Evolutionary conservation across 2,888 invertebrate genomes (phyloP).

Genomic region (Acanthacorydalis orientalis): DNA sequence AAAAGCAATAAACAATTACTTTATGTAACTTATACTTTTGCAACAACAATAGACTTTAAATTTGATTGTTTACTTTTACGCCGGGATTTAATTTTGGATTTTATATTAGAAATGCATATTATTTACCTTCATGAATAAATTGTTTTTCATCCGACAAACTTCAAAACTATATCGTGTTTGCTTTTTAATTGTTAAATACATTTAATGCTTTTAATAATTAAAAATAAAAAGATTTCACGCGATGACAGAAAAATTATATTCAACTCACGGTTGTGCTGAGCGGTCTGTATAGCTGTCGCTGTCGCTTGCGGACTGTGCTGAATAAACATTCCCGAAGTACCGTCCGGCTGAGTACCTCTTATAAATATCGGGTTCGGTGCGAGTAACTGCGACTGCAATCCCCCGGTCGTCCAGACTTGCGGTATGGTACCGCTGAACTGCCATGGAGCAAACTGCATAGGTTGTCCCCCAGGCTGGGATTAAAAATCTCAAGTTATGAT

Average conservation of each 20-base stretch:
- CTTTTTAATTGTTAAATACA: neutral
- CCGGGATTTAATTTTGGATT: too few relatives aligned
- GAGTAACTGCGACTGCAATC: constrained; percentile 50
- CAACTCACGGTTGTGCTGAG: constrained; percentile 47
- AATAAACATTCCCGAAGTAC: constrained; percentile 60
- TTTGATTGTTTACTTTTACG: too few relatives aligned
- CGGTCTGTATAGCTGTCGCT: constrained; percentile 38
- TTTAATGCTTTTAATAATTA: too few relatives aligned
- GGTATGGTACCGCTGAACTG: constrained; percentile 54
- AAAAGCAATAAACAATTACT: too few relatives aligned
- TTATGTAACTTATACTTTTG: too few relatives aligned
- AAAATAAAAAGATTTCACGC: too few relatives aligned
- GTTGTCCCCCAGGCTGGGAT: constrained; percentile 39
- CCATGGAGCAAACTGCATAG: constrained; percentile 69
- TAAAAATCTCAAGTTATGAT: constrained; percentile 3
- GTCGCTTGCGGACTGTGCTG: constrained; percentile 56
- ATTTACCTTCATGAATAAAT: too few relatives aligned
- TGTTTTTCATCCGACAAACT: too few relatives aligned
- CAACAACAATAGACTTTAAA: too few relatives aligned
- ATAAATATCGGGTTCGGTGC: constrained; percentile 72
- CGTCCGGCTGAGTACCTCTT: constrained; percentile 61
- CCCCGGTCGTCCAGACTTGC: constrained; percentile 60
- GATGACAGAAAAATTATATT: neutral
- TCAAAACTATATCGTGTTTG: neutral
- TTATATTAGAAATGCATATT: too few relatives aligned